phyloP scores from a whole-genome alignment of 2,797 vertebrate genomes.

The Enteromius anoplus region DNA sequence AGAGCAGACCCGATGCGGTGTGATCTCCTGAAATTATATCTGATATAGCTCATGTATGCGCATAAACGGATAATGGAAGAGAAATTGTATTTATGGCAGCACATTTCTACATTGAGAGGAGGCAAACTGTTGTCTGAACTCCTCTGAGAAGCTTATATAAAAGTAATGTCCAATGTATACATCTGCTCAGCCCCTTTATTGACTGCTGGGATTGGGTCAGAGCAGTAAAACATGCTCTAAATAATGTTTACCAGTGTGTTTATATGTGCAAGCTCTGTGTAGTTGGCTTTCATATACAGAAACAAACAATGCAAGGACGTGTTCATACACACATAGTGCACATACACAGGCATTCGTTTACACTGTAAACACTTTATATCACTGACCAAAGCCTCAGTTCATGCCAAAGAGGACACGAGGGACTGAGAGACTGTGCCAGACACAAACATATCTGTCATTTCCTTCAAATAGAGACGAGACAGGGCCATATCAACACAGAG shows the following conservation, averaged over 20 bases:
- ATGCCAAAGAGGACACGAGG: slow-evolving; percentile 45
- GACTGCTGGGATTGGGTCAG: slow-evolving; percentile 31
- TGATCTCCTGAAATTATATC: background rate
- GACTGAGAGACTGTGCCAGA: slow-evolving; percentile 38
- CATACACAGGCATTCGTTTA: slow-evolving; percentile 31
- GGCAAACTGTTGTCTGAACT: slow-evolving; percentile 13
- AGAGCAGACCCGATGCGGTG: slow-evolving; percentile 18
- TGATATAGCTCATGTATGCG: slow-evolving; percentile 1
- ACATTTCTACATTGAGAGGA: background rate
- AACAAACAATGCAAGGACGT: slow-evolving; percentile 31
- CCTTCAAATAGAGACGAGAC: slow-evolving; percentile 43
- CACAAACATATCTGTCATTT: slow-evolving; percentile 59
- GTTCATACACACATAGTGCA: slow-evolving; percentile 11
- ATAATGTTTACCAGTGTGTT: slow-evolving; percentile 45
- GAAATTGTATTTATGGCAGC: background rate
- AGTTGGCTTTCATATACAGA: slow-evolving; percentile 22
- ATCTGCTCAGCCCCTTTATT: slow-evolving; percentile 19
- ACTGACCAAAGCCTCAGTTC: slow-evolving; percentile 37
- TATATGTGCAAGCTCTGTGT: slow-evolving; percentile 22
- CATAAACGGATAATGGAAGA: slow-evolving; percentile 14
- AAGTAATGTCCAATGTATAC: background rate
- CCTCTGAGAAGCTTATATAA: slow-evolving; percentile 1
- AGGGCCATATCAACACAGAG: slow-evolving; percentile 36
- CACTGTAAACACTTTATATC: slow-evolving; percentile 39
- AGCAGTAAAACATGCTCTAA: slow-evolving; percentile 34